Base-by-base conservation (phyloP, 2,113 vertebrate species). In the Gallinago jamesoni region DNA sequence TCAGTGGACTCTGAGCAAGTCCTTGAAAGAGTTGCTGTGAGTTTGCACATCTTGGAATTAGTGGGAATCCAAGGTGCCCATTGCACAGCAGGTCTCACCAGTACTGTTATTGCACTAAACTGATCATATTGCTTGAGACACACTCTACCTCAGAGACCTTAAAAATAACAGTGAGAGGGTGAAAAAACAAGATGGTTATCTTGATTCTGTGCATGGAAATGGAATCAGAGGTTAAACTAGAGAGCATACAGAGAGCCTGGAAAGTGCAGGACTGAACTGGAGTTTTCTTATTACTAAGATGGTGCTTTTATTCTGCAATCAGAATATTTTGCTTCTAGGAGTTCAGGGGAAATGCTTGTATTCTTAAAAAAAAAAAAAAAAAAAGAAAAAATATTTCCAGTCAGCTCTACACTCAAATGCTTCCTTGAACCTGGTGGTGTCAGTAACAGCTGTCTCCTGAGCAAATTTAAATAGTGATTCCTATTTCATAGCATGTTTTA, bases 391-490 rank as follows among this genome's bases (percentile, higher is more conserved):
- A 27, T 11, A 39, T 30, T 30, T 64, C 37, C 47, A 56, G 66
- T 89, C 92, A 87, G 7, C 89, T 97, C 95, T 93, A 27, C 67
- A 45, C 31, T 85, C 82, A 68, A 91, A 23, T 41, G 47, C 48
- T 30, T 91, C 55, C n/a, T 52, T 77, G 56, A 86, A 70, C 77
- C 52, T 63, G 35, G n/a, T 28, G 22, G 81, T 82, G 68, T 41
- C 37, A 53, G 66, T 55, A 94, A 93, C 92, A 77, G 87, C 87
- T 80, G 93, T 79, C 67, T 93, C 91, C 72, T 39, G 55, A 84
- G 87, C 16, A 41, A 79, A 80, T 82, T 93, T 82, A 74, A 96
- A 63, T 78, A 87, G 55, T 14, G 17, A 41, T 62, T 82, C 63
- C 86, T 96, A n/a, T 60, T 87, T 87, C 55, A 56, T 50, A 76